These are phyloP conservation scores for Wasmannia auropunctata DNA, from an alignment of 1,140 invertebrate species.

Conservation along the genomic window DNA sequence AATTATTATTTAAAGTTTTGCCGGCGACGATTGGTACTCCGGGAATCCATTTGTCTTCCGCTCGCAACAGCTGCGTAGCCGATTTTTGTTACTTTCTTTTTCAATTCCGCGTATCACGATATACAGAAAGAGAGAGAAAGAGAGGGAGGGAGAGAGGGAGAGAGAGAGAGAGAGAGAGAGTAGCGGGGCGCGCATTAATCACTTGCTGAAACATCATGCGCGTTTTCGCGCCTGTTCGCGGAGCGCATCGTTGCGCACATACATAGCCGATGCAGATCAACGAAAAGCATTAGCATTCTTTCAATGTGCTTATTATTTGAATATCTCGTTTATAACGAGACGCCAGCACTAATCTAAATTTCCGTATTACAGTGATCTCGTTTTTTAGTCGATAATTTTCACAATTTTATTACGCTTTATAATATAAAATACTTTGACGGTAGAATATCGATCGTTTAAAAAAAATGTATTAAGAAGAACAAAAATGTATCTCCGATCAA, in stretches of 20 bases:
- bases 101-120: conserved; percentile 49
- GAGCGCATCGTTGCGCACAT: background rate
- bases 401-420: background rate
- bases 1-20: conserved; percentile 60
- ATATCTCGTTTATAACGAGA: background rate
- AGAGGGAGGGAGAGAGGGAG: background rate
- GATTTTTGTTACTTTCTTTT: conserved; percentile 47
- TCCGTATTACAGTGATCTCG: background rate
- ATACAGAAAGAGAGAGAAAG: background rate
- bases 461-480: background rate
- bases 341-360: no score
- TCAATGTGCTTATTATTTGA: background rate
- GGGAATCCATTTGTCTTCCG: conserved; percentile 44
- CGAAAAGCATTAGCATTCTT: conserved; percentile 17
- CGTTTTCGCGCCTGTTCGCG: conserved; percentile 38
- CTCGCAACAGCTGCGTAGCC: conserved; percentile 43
- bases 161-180: background rate
- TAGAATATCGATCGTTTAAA: background rate
- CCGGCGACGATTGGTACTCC: conserved; percentile 59
- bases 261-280: conserved; percentile 17
- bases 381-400: background rate
- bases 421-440: background rate
- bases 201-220: conserved; percentile 40
- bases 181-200: conserved; percentile 46
- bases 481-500: background rate